Conservation (phyloP, 2,113 vertebrate species). For the Dinomys branickii region DNA sequence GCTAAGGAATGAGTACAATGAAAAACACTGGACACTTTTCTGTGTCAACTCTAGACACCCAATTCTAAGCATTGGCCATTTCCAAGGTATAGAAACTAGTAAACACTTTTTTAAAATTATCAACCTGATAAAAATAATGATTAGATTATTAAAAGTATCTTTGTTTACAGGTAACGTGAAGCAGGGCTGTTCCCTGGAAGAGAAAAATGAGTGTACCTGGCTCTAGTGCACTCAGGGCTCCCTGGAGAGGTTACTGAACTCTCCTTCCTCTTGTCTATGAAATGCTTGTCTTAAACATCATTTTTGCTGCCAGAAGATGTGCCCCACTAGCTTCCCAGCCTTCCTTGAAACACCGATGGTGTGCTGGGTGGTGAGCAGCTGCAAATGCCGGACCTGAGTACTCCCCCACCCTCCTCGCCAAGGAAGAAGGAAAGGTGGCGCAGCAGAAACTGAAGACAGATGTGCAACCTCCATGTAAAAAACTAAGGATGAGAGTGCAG, state of each 20-base stretch:
- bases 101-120: neutral
- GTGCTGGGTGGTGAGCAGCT: neutral
- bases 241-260: neutral
- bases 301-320: neutral
- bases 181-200: neutral
- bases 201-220: neutral
- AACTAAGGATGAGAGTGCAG: neutral
- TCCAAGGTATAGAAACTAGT: neutral
- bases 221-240: neutral
- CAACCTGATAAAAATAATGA: neutral
- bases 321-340: neutral
- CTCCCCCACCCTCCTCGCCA: neutral
- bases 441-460: neutral
- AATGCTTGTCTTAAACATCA: neutral
- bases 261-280: neutral
- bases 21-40: neutral
- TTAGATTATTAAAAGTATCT: neutral
- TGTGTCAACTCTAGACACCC: neutral
- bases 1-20: neutral
- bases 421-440: neutral
- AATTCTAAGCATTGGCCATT: neutral
- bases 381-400: neutral
- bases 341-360: neutral
- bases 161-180: neutral
- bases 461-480: neutral